phyloP scores from a whole-genome alignment of 1,140 invertebrate species.

The Penaeus indicus region DNA sequence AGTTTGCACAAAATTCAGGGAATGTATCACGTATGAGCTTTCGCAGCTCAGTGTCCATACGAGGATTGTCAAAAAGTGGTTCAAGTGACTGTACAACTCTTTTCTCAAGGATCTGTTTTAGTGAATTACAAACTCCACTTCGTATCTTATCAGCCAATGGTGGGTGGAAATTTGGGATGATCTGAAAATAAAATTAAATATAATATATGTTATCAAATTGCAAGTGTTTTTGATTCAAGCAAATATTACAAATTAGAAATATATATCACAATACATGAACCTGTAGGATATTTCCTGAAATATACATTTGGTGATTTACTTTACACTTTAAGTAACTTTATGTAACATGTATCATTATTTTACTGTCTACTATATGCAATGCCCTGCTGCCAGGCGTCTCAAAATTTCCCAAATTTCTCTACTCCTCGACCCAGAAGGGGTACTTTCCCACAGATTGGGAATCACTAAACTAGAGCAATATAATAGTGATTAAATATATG shows the following conservation, averaged over 20 bases:
- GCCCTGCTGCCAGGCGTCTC: no score
- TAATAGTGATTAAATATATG: no score
- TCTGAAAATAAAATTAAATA: slow-evolving; percentile 74
- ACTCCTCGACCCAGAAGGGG: no score
- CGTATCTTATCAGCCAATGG: slow-evolving; percentile 86
- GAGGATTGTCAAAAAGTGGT: slow-evolving; percentile 92
- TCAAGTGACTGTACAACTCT: slow-evolving; percentile 89
- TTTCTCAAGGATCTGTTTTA: slow-evolving; percentile 94
- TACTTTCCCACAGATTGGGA: no score
- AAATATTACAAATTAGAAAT: not conserved
- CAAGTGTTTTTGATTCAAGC: not conserved
- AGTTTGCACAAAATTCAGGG: slow-evolving; percentile 85
- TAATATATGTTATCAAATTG: not conserved
- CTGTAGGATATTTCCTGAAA: not conserved
- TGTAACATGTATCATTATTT: no score
- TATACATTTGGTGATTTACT: not conserved
- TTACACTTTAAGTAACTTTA: no score
- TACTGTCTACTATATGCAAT: no score
- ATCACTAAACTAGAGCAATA: no score
- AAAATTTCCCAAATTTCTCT: no score
- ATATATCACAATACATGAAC: not conserved
- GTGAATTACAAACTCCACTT: slow-evolving; percentile 91
- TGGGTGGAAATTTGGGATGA: slow-evolving; percentile 94
- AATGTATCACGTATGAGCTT: slow-evolving; percentile 90
- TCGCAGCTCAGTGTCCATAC: slow-evolving; percentile 90